A percentile compares a stretch with the other conserved stretches of the same genome.
phyloP scores from a whole-genome alignment of 1,140 invertebrate genomes.

The Heliothis subflexa region DNA sequence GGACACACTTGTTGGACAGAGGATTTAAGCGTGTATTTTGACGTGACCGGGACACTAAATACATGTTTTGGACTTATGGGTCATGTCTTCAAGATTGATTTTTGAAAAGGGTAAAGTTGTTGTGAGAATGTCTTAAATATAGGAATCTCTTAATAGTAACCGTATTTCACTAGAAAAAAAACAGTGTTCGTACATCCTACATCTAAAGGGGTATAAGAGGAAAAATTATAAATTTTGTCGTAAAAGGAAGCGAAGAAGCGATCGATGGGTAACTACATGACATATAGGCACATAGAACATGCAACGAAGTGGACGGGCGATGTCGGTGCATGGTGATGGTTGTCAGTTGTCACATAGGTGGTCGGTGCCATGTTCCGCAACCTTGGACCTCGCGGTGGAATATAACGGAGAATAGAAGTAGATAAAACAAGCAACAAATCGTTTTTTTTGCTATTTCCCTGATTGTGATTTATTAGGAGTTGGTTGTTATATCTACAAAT shows the following conservation, averaged over 20 bases:
- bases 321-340: conserved; percentile 83
- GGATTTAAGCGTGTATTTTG: conserved; percentile 6
- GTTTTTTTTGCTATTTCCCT: not conserved
- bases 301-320: conserved; percentile 63
- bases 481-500: conserved; percentile 7
- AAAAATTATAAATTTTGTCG: conserved; percentile 48
- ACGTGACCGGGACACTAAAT: conserved; percentile 20
- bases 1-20: conserved; percentile 9
- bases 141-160: conserved; percentile 1
- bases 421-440: not conserved
- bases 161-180: conserved; percentile 29
- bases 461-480: not conserved
- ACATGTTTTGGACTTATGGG: not conserved
- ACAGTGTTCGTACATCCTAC: conserved; percentile 28
- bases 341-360: conserved; percentile 57
- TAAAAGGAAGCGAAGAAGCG: conserved; percentile 77
- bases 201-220: conserved; percentile 44
- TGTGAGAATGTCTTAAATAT: conserved; percentile 1
- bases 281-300: conserved; percentile 77
- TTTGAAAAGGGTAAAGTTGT: not conserved
- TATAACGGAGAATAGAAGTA: not conserved
- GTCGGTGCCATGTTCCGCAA: conserved; percentile 22
- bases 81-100: not conserved
- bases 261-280: conserved; percentile 70
- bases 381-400: conserved; percentile 50